These are phyloP conservation scores for Drosophila eohydei DNA, from an alignment of 2,888 invertebrate species.

Conservation along the genomic window DNA sequence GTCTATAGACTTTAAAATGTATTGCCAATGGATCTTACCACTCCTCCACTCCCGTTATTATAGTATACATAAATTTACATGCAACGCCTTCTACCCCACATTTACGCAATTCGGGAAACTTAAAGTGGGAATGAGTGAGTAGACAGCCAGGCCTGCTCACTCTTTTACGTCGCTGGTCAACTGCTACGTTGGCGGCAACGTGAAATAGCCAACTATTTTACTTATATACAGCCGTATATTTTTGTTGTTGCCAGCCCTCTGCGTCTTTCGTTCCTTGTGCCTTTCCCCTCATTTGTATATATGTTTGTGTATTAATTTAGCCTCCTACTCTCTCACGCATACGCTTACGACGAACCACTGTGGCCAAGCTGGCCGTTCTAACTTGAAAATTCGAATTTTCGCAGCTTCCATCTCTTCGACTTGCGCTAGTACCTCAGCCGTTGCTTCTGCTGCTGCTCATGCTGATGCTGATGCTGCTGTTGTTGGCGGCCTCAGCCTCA, in stretches of 20 bases:
- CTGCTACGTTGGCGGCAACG: constrained; percentile 67
- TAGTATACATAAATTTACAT: constrained; percentile 48
- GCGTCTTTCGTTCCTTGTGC: constrained; percentile 50
- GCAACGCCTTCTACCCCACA: constrained; percentile 42
- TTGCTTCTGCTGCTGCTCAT: constrained; percentile 10
- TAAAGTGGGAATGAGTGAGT: constrained; percentile 40
- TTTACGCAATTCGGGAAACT: constrained; percentile 30
- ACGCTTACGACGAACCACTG: constrained; percentile 40
- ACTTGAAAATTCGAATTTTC: constrained; percentile 78
- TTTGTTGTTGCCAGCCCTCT: constrained; percentile 64
- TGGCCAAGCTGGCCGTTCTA: constrained; percentile 67
- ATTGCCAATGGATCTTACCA: constrained; percentile 43
- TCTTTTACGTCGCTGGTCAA: constrained; percentile 68
- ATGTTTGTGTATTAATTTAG: constrained; percentile 77
- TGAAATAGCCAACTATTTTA: constrained; percentile 76
- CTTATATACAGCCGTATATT: constrained; percentile 59
- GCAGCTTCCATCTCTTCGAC: constrained; percentile 68
- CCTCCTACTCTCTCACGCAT: constrained; percentile 63
- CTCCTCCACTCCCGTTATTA: constrained; percentile 15
- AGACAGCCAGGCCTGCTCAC: constrained; percentile 49
- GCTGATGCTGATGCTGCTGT: background rate
- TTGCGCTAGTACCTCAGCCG: constrained; percentile 64
- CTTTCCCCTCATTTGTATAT: constrained; percentile 44
- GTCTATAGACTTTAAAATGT: constrained; percentile 45
- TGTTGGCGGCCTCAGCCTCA: constrained; percentile 21